Evolutionary conservation across 1,140 invertebrate species (phyloP).

Genomic region (Marisa cornuarietis): DNA sequence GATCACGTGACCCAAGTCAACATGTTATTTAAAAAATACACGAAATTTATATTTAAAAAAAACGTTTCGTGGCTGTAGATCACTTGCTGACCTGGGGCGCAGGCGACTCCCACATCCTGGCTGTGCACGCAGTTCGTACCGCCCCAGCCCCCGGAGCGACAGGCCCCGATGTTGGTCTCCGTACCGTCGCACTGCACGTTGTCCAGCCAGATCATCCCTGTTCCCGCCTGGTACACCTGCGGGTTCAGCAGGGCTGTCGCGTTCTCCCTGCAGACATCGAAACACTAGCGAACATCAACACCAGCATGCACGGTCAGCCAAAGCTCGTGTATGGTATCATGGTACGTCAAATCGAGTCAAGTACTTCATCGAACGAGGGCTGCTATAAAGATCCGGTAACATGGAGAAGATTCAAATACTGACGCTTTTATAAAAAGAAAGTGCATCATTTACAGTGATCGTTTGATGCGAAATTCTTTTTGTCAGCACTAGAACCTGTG

Average conservation of each 20-base stretch:
- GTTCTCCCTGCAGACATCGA: not conserved
- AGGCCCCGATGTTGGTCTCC: conserved; percentile 75
- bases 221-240: conserved; percentile 20
- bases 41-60: too few relatives aligned
- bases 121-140: conserved; percentile 75
- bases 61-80: too few relatives aligned
- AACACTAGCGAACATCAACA: not conserved
- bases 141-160: conserved; percentile 79
- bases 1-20: not conserved
- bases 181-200: conserved; percentile 77
- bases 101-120: conserved; percentile 68
- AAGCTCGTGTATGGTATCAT: too few relatives aligned
- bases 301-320: too few relatives aligned
- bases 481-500: too few relatives aligned
- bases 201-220: conserved; percentile 72
- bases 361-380: too few relatives aligned
- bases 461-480: too few relatives aligned
- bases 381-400: too few relatives aligned
- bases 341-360: not conserved
- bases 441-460: not conserved
- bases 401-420: not conserved
- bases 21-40: too few relatives aligned
- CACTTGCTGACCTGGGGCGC: not conserved
- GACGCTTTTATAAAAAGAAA: not conserved
- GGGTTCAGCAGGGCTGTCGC: not conserved